Conservation (phyloP, 2,888 invertebrate genomes). For the Archaeoteleia sp. region DNA sequence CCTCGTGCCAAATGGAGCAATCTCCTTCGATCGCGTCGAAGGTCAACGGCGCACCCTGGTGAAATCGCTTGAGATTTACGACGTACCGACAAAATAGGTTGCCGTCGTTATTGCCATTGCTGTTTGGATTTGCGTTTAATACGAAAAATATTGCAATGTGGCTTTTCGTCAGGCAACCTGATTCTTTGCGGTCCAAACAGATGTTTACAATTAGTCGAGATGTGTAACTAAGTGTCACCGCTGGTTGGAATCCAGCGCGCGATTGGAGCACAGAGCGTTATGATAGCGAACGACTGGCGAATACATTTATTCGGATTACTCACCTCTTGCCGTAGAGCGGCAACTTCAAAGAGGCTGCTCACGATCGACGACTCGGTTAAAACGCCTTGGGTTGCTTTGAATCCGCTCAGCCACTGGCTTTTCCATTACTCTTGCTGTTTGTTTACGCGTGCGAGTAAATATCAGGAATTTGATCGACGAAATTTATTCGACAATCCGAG, state of each 20-base stretch:
- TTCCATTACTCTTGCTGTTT: constrained; percentile 21
- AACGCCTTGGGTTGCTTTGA: constrained; percentile 24
- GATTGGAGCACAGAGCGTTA: too few species aligned
- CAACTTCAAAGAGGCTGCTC: constrained; percentile 28
- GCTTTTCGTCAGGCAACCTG: neutral
- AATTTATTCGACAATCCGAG: too few species aligned
- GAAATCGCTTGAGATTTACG: constrained; percentile 45
- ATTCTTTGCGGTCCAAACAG: neutral
- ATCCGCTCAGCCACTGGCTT: constrained; percentile 28
- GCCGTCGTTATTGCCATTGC: constrained; percentile 41
- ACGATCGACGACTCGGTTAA: constrained; percentile 4
- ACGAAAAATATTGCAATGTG: too few species aligned
- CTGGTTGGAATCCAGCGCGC: too few species aligned
- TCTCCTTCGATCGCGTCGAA: constrained; percentile 58
- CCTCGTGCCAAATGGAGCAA: constrained; percentile 60
- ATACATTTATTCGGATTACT: constrained; percentile 8
- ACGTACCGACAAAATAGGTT: constrained; percentile 24
- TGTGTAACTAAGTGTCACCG: neutral
- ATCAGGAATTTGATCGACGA: neutral
- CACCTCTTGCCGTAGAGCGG: too few species aligned
- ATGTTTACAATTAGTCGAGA: constrained; percentile 9
- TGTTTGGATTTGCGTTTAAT: too few species aligned
- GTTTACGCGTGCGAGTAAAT: constrained; percentile 12
- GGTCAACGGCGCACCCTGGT: constrained; percentile 8
- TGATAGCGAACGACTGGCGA: neutral